A percentile compares a stretch with the other conserved stretches of the same genome.
These are phyloP conservation scores for Plagodis pulveraria DNA, from an alignment of 2,888 invertebrate species.

Conservation along the genomic window DNA sequence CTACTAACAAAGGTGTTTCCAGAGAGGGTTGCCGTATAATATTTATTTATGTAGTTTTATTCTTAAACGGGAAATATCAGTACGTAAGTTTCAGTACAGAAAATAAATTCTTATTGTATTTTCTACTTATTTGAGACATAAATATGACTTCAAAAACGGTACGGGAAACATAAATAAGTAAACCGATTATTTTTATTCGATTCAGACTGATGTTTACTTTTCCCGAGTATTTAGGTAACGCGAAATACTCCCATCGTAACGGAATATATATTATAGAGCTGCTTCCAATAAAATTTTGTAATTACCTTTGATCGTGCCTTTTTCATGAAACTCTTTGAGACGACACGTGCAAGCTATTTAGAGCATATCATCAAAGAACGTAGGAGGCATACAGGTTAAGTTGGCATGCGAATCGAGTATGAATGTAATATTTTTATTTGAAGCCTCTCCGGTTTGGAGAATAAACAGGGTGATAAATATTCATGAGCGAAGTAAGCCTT, in stretches of 20 bases:
- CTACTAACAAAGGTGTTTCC: too few relatives aligned
- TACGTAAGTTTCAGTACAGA: too few relatives aligned
- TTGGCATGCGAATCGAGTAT: constrained; percentile 48
- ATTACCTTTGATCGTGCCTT: constrained; percentile 38
- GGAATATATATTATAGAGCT: constrained; percentile 24
- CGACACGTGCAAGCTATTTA: constrained; percentile 37
- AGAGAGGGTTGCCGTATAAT: too few relatives aligned
- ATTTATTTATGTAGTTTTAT: too few relatives aligned
- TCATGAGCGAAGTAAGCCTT: constrained; percentile 77
- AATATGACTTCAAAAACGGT: background rate
- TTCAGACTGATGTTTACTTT: constrained; percentile 21
- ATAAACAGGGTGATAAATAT: constrained; percentile 76
- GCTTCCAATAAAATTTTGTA: constrained; percentile 31
- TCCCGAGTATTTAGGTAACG: constrained; percentile 18
- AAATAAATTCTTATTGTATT: too few relatives aligned
- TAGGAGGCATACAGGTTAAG: constrained; percentile 38
- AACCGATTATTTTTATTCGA: constrained; percentile 21
- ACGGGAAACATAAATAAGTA: constrained; percentile 6
- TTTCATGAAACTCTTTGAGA: constrained; percentile 32
- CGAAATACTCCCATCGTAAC: constrained; percentile 28
- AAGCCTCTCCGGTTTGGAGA: constrained; percentile 55
- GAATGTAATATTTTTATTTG: constrained; percentile 58
- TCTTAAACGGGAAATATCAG: too few relatives aligned
- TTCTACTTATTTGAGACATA: too few relatives aligned
- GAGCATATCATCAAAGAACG: constrained; percentile 41